These are phyloP conservation scores for Sinhomidia bicolor DNA, from an alignment of 2,888 invertebrate species.

Conservation along the genomic window DNA sequence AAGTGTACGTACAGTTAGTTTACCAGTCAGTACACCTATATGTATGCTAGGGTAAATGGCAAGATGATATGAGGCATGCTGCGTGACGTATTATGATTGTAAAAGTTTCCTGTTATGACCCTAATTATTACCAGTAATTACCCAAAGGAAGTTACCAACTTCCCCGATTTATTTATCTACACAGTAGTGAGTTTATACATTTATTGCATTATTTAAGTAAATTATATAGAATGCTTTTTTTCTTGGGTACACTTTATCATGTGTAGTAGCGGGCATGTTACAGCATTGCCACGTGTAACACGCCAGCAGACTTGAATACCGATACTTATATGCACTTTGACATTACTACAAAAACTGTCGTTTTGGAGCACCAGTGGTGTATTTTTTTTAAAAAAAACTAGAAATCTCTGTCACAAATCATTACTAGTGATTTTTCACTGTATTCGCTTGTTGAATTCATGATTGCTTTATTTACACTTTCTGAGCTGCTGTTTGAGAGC, in stretches of 20 bases:
- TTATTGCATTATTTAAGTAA: neutral
- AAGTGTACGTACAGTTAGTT: neutral
- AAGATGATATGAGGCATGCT: neutral
- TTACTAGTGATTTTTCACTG: neutral
- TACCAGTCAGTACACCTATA: no score
- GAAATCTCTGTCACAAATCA: slow-evolving; percentile 1
- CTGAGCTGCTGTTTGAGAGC: neutral
- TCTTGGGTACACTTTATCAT: neutral
- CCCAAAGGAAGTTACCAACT: neutral
- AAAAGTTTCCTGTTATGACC: slow-evolving; percentile 29
- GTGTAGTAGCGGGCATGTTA: no score
- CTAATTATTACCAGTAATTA: slow-evolving; percentile 27
- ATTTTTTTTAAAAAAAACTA: neutral
- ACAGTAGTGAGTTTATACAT: neutral
- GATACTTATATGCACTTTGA: no score
- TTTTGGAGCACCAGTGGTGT: neutral
- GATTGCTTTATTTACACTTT: slow-evolving; percentile 25
- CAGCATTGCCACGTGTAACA: no score
- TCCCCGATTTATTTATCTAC: neutral
- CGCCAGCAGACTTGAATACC: no score
- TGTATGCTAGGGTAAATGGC: neutral
- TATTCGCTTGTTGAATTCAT: neutral
- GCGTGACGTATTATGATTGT: neutral
- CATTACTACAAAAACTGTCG: no score
- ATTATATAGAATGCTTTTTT: neutral